phyloP scores from a whole-genome alignment of 1,140 invertebrate species.

The Sarcophaga peregrina region DNA sequence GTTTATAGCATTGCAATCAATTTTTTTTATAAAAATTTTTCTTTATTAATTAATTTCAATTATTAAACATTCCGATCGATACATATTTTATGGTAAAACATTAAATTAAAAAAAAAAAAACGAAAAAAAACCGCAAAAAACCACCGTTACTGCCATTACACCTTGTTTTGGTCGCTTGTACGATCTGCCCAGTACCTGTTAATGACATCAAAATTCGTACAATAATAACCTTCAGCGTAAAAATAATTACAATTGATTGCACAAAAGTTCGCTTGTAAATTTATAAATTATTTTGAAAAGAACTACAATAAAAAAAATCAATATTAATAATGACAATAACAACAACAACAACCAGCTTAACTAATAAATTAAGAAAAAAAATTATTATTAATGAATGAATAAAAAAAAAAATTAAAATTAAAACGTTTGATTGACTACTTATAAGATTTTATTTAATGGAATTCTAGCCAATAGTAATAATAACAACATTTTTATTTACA shows the following conservation, averaged over 20 bases:
- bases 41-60: constrained; percentile 4
- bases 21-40: neutral
- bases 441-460: constrained; percentile 9
- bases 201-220: neutral
- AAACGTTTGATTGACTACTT: constrained; percentile 17
- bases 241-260: constrained; percentile 24
- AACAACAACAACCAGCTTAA: neutral
- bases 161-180: too few relatives aligned
- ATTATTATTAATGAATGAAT: neutral
- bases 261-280: constrained; percentile 15
- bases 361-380: neutral
- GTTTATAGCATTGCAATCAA: too few relatives aligned
- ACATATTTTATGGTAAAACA: constrained; percentile 10
- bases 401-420: neutral
- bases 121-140: neutral
- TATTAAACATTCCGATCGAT: neutral
- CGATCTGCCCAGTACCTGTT: neutral
- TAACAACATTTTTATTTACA: neutral
- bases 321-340: too few relatives aligned
- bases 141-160: neutral
- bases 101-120: neutral
- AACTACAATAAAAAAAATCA: neutral
- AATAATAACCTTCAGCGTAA: neutral
- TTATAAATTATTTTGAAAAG: neutral
- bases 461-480: neutral